phyloP scores from a whole-genome alignment of 2,888 invertebrate species.

The Eucriotettix oculatus region DNA sequence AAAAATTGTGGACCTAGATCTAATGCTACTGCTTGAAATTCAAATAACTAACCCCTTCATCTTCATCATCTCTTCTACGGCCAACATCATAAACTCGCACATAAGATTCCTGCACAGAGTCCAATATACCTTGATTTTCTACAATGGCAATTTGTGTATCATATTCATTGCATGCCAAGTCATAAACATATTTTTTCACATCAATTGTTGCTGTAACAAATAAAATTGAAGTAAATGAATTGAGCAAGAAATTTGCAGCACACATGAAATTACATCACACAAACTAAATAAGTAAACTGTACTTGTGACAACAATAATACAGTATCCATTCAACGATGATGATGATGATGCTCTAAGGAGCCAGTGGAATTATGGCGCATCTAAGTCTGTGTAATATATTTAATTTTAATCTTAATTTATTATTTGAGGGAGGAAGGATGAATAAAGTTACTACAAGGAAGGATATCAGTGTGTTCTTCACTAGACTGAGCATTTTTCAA shows the following conservation, averaged over 20 bases:
- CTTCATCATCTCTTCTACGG: conserved; percentile 68
- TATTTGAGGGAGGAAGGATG: too few species aligned
- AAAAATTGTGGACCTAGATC: neutral
- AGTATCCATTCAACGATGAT: neutral
- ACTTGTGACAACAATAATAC: neutral
- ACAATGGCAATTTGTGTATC: conserved; percentile 83
- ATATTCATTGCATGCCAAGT: conserved; percentile 62
- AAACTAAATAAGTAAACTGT: neutral
- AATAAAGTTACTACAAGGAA: too few species aligned
- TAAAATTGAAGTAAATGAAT: neutral
- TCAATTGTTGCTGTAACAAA: conserved; percentile 66
- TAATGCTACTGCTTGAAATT: neutral
- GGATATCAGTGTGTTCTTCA: too few species aligned
- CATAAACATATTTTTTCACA: conserved; percentile 77
- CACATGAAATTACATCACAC: too few species aligned
- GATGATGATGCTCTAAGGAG: too few species aligned
- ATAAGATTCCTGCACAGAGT: conserved; percentile 72
- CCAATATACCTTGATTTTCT: conserved; percentile 73
- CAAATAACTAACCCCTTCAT: conserved; percentile 50
- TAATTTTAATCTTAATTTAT: too few species aligned
- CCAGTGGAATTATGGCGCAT: too few species aligned
- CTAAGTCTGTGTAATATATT: too few species aligned
- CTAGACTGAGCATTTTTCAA: too few species aligned
- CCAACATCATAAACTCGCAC: conserved; percentile 90
- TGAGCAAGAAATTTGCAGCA: too few species aligned